Evolutionary conservation across 2,113 vertebrate species (phyloP).

Genomic region (Pholis gunnellus): DNA sequence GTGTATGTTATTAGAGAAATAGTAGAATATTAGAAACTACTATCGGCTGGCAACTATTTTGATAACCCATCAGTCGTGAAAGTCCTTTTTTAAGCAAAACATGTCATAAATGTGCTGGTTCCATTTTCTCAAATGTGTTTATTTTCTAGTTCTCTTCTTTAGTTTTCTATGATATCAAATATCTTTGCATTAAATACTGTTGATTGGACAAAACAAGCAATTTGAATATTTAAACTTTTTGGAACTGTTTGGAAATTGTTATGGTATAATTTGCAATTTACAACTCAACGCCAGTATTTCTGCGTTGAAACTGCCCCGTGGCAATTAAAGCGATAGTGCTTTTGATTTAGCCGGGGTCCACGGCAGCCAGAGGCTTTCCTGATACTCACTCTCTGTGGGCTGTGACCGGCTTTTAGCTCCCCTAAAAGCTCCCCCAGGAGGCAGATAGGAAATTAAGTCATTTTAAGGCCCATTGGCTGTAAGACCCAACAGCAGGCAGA

Average conservation of each 20-base stretch:
- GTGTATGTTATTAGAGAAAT: no score
- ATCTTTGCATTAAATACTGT: not conserved
- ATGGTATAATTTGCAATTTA: not conserved
- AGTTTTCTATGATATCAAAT: not conserved
- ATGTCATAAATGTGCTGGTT: not conserved
- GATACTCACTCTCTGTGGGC: slow-evolving; percentile 56
- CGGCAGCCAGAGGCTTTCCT: slow-evolving; percentile 37
- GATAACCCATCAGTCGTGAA: not conserved
- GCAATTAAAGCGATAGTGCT: slow-evolving; percentile 37
- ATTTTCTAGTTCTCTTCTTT: not conserved
- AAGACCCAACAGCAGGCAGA: slow-evolving; percentile 68
- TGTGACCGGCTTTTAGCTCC: slow-evolving; percentile 60
- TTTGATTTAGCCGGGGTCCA: slow-evolving; percentile 46
- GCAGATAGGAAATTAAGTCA: slow-evolving; percentile 76
- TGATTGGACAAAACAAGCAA: not conserved
- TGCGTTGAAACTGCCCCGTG: not conserved
- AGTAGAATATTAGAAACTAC: not conserved
- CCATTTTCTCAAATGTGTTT: not conserved
- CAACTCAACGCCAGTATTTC: not conserved
- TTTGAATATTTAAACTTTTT: not conserved
- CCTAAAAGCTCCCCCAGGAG: slow-evolving; percentile 70
- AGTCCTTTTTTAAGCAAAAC: not conserved
- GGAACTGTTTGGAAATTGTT: not conserved
- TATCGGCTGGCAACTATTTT: not conserved
- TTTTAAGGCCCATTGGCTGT: slow-evolving; percentile 78